phyloP scores from a whole-genome alignment of 2,888 invertebrate species.

The Rhingia campestris region DNA sequence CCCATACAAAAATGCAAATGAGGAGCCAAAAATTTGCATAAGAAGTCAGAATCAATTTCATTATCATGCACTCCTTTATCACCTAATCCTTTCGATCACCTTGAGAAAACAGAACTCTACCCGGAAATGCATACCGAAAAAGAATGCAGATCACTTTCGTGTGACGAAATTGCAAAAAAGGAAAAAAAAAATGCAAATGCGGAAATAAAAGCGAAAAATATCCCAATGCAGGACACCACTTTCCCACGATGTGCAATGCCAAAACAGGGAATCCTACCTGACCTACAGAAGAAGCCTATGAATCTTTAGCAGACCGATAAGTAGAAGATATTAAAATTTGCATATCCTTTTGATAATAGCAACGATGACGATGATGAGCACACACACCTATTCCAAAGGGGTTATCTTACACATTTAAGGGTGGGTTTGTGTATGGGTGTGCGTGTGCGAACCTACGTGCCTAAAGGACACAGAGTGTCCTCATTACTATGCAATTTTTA shows the following conservation, averaged over 20 bases:
- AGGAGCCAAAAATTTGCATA: slow-evolving; percentile 25
- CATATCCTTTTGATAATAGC: slow-evolving; percentile 41
- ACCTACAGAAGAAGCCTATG: slow-evolving; percentile 16
- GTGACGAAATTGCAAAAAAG: slow-evolving; percentile 23
- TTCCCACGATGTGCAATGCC: slow-evolving; percentile 67
- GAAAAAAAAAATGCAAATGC: slow-evolving; percentile 55
- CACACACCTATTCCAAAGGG: slow-evolving; percentile 1
- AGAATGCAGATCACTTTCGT: slow-evolving; percentile 14
- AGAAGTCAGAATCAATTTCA: slow-evolving; percentile 28
- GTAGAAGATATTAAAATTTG: slow-evolving; percentile 47
- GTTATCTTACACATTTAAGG: background rate
- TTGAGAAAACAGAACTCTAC: slow-evolving; percentile 1
- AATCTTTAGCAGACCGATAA: slow-evolving; percentile 29
- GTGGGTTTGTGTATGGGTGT: background rate
- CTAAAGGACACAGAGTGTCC: slow-evolving; percentile 25
- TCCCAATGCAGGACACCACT: slow-evolving; percentile 36
- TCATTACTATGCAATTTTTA: slow-evolving; percentile 40
- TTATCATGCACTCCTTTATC: slow-evolving; percentile 3
- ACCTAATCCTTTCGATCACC: slow-evolving; percentile 48
- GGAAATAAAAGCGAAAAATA: slow-evolving; percentile 44
- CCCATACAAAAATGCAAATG: slow-evolving; percentile 16
- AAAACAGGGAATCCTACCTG: slow-evolving; percentile 40
- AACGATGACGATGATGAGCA: slow-evolving; percentile 5
- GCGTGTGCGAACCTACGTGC: slow-evolving; percentile 12
- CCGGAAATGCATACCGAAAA: slow-evolving; percentile 46